phyloP scores from a whole-genome alignment of 2,113 vertebrate species.

The Ginglymostoma cirratum region DNA sequence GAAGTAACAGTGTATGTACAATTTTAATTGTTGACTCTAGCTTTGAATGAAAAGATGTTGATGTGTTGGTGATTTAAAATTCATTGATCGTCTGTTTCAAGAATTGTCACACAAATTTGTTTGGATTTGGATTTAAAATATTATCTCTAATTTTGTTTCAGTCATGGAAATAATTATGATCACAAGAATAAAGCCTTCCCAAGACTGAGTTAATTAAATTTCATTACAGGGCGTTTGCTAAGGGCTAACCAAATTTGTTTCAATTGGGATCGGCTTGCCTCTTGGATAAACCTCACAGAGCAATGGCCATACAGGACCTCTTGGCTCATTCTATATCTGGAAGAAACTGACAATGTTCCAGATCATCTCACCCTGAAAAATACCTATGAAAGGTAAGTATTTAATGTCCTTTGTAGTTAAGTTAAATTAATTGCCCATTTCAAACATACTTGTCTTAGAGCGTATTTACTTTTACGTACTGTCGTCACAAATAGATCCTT shows the following conservation, averaged over 20 bases:
- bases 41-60: neutral
- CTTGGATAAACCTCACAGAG: slow-evolving; percentile 97
- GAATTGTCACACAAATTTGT: neutral
- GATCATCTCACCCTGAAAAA: slow-evolving; percentile 81
- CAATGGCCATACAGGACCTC: slow-evolving; percentile 97
- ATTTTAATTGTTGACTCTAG: neutral
- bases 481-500: neutral
- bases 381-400: slow-evolving; percentile 85
- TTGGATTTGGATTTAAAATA: slow-evolving; percentile 25
- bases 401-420: slow-evolving; percentile 25
- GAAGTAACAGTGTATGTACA: neutral
- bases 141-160: neutral
- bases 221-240: slow-evolving; percentile 72
- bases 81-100: neutral
- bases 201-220: slow-evolving; percentile 5
- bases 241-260: slow-evolving; percentile 95
- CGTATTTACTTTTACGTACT: neutral
- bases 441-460: neutral
- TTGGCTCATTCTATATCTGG: slow-evolving; percentile 91
- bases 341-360: slow-evolving; percentile 81
- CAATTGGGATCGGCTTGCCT: slow-evolving; percentile 91
- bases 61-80: neutral
- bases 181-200: neutral
- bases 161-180: neutral
- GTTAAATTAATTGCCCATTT: slow-evolving; percentile 13